These are phyloP conservation scores for Typhlomys cinereus DNA, from an alignment of 2,113 vertebrate species.

Conservation along the genomic window DNA sequence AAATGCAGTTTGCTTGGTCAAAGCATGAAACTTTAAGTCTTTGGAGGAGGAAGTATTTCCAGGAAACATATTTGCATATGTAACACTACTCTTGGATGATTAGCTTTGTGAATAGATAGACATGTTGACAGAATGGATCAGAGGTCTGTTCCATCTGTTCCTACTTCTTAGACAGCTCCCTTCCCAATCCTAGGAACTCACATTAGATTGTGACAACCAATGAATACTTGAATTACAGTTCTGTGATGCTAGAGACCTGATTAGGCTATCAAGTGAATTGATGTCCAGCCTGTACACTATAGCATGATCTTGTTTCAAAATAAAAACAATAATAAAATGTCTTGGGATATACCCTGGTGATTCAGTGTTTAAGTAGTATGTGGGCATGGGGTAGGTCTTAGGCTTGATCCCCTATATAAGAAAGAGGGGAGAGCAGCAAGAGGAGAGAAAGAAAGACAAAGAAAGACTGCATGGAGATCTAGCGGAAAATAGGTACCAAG, in stretches of 20 bases:
- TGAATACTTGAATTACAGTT: background rate
- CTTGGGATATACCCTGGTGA: background rate
- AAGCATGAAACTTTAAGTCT: background rate
- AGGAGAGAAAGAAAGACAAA: too few species aligned
- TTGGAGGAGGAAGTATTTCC: background rate
- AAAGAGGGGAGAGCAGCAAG: too few species aligned
- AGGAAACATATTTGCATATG: background rate
- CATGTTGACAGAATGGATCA: background rate
- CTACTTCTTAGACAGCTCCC: too few species aligned
- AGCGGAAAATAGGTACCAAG: background rate
- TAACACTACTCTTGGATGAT: background rate
- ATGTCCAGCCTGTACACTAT: background rate
- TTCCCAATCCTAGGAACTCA: background rate
- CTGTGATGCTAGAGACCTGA: background rate
- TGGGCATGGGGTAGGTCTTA: background rate
- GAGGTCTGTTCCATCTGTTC: accelerated
- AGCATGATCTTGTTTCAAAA: background rate
- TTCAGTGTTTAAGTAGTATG: background rate
- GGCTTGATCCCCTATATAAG: too few species aligned
- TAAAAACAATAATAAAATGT: background rate
- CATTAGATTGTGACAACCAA: background rate
- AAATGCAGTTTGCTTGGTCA: background rate
- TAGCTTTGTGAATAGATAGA: background rate
- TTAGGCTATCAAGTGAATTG: background rate
- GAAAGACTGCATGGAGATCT: too few species aligned